phyloP scores from a whole-genome alignment of 2,797 vertebrate species.

The Smutsia temminckii region DNA sequence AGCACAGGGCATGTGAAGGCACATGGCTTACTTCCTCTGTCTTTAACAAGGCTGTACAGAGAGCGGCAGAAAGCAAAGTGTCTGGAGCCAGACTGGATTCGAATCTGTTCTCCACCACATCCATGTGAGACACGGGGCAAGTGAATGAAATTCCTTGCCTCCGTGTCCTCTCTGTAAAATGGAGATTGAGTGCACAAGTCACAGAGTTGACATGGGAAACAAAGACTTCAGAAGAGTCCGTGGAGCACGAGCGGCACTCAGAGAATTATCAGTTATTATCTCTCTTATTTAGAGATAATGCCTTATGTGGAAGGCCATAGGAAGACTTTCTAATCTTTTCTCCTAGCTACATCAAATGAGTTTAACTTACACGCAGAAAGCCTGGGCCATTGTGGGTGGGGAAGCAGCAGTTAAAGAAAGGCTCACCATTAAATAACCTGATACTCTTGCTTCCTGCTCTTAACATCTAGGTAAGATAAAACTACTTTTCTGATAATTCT shows the following conservation, averaged over 20 bases:
- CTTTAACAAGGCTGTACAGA: background rate
- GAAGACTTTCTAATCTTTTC: background rate
- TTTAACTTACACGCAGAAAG: background rate
- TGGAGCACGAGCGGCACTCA: background rate
- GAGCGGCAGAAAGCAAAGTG: background rate
- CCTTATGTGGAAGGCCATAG: background rate
- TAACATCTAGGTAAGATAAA: background rate
- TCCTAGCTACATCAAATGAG: background rate
- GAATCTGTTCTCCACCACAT: background rate
- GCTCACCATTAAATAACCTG: background rate
- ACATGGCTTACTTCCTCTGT: background rate
- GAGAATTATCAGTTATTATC: background rate
- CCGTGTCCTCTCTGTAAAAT: background rate
- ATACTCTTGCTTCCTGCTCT: background rate
- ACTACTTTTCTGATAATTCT: background rate
- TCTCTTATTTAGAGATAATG: background rate
- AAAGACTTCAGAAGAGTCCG: background rate
- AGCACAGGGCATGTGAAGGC: background rate
- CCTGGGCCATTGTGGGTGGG: background rate
- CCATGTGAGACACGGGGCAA: background rate
- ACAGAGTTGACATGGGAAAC: background rate
- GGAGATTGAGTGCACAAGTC: background rate
- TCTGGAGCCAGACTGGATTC: background rate
- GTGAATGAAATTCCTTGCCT: background rate
- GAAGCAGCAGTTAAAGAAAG: background rate